Percentiles rank a stretch among this genome's conserved stretches.
Conservation (phyloP, 1,140 invertebrate species). For the Phenacoccus solenopsis region DNA sequence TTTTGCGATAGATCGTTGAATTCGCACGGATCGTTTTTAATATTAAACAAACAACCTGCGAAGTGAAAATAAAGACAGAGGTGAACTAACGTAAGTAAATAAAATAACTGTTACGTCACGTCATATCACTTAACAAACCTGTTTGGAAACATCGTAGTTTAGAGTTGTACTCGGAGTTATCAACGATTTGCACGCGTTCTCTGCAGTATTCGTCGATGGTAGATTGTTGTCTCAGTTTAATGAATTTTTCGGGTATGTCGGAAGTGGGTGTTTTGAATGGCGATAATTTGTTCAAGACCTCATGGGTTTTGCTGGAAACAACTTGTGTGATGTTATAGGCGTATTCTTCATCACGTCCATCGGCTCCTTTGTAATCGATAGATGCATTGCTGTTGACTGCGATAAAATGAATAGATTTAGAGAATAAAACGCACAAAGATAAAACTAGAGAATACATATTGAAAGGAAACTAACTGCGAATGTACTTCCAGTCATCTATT, state of each 20-base stretch:
- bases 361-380: neutral
- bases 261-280: neutral
- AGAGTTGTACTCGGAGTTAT: neutral
- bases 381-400: neutral
- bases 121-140: too few species aligned
- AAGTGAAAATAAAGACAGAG: neutral
- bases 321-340: neutral
- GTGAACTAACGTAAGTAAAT: too few species aligned
- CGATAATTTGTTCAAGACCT: neutral
- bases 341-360: neutral
- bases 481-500: constrained; percentile 37
- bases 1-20: constrained; percentile 41
- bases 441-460: neutral
- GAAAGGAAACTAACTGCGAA: constrained; percentile 35
- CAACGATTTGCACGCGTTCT: neutral
- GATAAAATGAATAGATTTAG: too few species aligned
- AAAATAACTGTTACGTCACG: too few species aligned
- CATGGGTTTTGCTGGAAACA: neutral
- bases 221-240: neutral
- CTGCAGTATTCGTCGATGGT: neutral
- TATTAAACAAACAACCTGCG: constrained; percentile 48
- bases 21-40: constrained; percentile 52
- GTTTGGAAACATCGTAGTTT: neutral
- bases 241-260: neutral
- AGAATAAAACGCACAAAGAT: too few species aligned